Evolutionary conservation across 2,113 vertebrate species (phyloP).

Genomic region (Pseudopodoces humilis): DNA sequence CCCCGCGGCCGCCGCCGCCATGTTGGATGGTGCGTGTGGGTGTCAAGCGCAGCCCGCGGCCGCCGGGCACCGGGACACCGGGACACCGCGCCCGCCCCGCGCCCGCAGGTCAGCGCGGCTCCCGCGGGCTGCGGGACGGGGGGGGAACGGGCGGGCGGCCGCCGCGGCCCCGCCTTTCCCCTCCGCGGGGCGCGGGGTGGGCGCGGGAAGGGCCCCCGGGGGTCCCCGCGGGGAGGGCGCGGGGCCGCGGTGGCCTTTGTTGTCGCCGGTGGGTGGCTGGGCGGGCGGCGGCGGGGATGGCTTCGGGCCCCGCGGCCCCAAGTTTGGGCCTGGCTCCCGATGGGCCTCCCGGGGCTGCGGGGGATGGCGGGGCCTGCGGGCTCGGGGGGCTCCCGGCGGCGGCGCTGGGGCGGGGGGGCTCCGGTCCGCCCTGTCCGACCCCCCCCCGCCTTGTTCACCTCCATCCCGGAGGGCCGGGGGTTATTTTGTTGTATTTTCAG

Average conservation of each 20-base stretch:
- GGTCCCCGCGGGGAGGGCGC: background rate
- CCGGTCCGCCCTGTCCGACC: background rate
- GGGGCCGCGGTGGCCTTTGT: background rate
- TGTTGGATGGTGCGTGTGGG: no score
- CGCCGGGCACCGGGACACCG: background rate
- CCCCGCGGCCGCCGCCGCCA: background rate
- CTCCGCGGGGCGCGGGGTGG: no score
- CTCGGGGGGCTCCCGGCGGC: background rate
- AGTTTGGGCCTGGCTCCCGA: background rate
- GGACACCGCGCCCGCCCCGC: background rate
- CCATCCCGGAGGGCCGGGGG: background rate
- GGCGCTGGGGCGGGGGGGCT: background rate
- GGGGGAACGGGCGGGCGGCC: background rate
- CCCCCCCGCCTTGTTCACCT: background rate
- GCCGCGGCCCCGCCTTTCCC: background rate
- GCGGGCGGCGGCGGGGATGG: background rate
- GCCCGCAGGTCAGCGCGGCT: background rate
- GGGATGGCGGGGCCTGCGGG: background rate
- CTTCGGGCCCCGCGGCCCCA: background rate
- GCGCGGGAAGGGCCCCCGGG: background rate
- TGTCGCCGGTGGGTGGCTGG: background rate
- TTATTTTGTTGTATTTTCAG: background rate
- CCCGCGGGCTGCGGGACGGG: background rate
- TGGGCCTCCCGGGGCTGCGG: background rate
- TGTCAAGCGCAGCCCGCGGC: background rate